Percentiles rank a stretch among this genome's conserved stretches.
phyloP scores from a whole-genome alignment of 2,888 invertebrate genomes.

The Aradus depressus region DNA sequence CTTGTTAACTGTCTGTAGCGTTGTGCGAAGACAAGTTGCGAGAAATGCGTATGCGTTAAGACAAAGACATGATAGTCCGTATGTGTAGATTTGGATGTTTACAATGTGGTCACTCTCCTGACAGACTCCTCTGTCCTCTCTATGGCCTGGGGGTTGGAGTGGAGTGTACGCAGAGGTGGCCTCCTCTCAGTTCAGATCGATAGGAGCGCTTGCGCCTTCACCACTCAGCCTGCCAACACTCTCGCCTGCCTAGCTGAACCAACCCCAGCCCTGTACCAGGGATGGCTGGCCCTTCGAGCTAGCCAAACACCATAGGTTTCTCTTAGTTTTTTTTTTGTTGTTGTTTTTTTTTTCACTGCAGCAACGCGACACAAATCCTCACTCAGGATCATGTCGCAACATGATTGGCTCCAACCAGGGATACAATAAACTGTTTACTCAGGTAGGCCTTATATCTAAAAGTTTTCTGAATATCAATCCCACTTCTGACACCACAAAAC shows the following conservation, averaged over 20 bases:
- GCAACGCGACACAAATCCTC: no score
- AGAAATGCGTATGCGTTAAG: no score
- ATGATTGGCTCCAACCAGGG: slow-evolving; percentile 70
- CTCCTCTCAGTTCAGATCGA: slow-evolving; percentile 23
- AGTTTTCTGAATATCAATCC: no score
- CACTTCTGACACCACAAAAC: no score
- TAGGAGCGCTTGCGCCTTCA: slow-evolving; percentile 21
- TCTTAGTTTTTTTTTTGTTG: no score
- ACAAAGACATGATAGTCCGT: no score
- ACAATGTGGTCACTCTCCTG: no score
- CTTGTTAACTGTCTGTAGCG: no score
- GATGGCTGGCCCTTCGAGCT: not conserved
- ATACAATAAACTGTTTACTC: slow-evolving; percentile 73
- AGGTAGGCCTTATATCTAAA: slow-evolving; percentile 53
- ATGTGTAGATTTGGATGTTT: no score
- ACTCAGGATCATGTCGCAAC: slow-evolving; percentile 48
- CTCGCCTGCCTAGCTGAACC: not conserved
- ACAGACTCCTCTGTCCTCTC: no score
- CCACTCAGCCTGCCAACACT: not conserved
- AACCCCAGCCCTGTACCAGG: slow-evolving; percentile 1
- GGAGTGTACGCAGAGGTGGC: slow-evolving; percentile 18
- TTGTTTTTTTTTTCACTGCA: no score
- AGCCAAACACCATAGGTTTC: slow-evolving; percentile 5
- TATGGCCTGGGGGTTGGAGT: slow-evolving; percentile 12
- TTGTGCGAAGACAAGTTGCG: no score